Percentiles rank a stretch among this genome's conserved stretches.
phyloP scores from a whole-genome alignment of 2,113 vertebrate species.

The Halcyon malimbica region DNA sequence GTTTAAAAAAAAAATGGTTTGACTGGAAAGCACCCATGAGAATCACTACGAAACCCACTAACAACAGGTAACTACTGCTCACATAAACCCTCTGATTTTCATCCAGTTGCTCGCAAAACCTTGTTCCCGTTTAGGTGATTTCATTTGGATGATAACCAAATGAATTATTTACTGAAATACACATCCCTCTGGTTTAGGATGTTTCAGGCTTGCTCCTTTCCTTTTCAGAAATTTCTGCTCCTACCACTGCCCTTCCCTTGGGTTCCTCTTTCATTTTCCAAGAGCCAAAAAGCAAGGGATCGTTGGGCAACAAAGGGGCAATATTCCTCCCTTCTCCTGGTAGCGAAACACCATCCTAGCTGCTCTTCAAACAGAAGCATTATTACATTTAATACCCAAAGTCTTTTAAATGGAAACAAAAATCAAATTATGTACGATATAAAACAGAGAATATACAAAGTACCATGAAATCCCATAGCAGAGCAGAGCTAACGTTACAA shows the following conservation, averaged over 20 bases:
- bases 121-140: not conserved
- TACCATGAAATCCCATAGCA: not conserved
- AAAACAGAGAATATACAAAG: not conserved
- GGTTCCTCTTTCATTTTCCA: not conserved
- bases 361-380: not conserved
- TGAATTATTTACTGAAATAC: not conserved
- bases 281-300: not conserved
- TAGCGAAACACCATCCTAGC: not conserved
- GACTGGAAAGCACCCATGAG: not conserved
- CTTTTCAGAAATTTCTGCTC: not conserved
- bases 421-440: not conserved
- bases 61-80: not conserved
- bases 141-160: not conserved
- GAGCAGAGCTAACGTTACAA: not conserved
- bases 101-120: not conserved
- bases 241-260: not conserved
- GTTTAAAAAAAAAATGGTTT: accelerated
- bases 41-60: accelerated
- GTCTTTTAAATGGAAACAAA: not conserved
- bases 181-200: not conserved
- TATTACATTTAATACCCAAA: not conserved
- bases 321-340: not conserved
- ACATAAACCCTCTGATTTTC: not conserved
- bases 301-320: not conserved
- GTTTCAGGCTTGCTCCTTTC: not conserved